Percentiles rank a stretch among this genome's conserved stretches.
These are phyloP conservation scores for Lamellibrachia columna DNA, from an alignment of 2,888 invertebrate genomes.

Conservation along the genomic window DNA sequence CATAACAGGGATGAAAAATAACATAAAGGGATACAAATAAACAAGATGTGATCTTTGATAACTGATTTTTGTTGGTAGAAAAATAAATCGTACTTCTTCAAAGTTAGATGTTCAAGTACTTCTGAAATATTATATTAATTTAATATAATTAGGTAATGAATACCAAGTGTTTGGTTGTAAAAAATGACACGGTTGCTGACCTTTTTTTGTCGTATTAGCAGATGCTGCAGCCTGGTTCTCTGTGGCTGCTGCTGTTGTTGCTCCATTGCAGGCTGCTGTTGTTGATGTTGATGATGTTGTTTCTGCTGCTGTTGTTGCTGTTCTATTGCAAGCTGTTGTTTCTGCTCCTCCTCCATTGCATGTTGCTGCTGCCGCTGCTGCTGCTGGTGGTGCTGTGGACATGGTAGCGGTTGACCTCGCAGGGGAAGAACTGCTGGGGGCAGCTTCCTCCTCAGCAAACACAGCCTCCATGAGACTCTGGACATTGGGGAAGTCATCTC, in stretches of 20 bases:
- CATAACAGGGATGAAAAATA: neutral
- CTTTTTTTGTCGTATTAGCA: neutral
- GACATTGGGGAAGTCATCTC: neutral
- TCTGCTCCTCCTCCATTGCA: no score
- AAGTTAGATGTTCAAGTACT: no score
- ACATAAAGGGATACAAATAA: neutral
- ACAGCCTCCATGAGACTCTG: neutral
- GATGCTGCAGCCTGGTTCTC: neutral
- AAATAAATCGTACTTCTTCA: no score
- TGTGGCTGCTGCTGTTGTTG: no score
- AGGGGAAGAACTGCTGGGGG: neutral
- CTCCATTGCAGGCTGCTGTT: no score
- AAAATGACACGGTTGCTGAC: neutral
- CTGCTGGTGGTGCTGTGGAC: neutral
- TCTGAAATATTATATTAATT: no score
- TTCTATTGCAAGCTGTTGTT: no score
- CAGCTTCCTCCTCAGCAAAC: constrained; percentile 3
- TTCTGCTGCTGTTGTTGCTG: no score
- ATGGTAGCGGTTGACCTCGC: neutral
- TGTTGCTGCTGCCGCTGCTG: neutral
- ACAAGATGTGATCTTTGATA: neutral
- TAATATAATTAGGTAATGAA: no score
- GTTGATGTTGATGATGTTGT: no score
- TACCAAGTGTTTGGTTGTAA: neutral
- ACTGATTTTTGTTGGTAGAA: neutral